Percentiles rank a stretch among this genome's conserved stretches.
phyloP scores from a whole-genome alignment of 92 coral and sea anemone genomes.

The Phenganax subtilis region DNA sequence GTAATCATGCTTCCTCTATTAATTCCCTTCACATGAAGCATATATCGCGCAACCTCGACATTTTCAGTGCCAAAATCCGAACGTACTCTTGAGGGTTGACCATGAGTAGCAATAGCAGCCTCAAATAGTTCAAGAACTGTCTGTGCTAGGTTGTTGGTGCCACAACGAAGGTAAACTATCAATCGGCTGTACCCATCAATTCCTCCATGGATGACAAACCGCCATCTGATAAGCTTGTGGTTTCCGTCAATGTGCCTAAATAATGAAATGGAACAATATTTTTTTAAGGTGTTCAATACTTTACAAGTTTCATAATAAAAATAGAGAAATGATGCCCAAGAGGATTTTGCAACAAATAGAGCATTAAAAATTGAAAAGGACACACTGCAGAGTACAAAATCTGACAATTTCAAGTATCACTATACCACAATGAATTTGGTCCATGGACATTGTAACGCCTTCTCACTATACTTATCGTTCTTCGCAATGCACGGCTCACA shows the following conservation, averaged over 20 bases:
- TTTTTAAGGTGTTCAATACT: no score
- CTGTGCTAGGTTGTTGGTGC: constrained; percentile 52
- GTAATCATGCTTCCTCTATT: constrained; percentile 57
- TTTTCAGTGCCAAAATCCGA: constrained; percentile 60
- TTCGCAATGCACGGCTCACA: constrained; percentile 57
- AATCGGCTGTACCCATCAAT: constrained; percentile 54
- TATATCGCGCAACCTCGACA: constrained; percentile 47
- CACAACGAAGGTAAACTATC: constrained; percentile 43
- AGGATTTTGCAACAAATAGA: background rate
- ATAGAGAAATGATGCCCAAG: background rate
- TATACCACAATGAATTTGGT: constrained; percentile 61
- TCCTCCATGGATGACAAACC: constrained; percentile 55
- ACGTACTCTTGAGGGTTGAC: constrained; percentile 59
- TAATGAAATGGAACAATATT: background rate
- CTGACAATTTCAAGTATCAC: background rate
- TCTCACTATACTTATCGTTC: constrained; percentile 47
- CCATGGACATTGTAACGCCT: constrained; percentile 58
- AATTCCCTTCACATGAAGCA: constrained; percentile 46
- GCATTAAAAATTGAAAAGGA: background rate
- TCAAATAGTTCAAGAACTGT: constrained; percentile 50
- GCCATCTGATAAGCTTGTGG: constrained; percentile 50
- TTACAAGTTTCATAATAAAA: background rate
- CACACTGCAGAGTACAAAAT: background rate
- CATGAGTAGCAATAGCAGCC: constrained; percentile 47
- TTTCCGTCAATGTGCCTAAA: constrained; percentile 53